Percentiles rank a stretch among this genome's conserved stretches.
Evolutionary conservation across 2,888 invertebrate genomes (phyloP).

Genomic region (Leptura quadrifasciata): DNA sequence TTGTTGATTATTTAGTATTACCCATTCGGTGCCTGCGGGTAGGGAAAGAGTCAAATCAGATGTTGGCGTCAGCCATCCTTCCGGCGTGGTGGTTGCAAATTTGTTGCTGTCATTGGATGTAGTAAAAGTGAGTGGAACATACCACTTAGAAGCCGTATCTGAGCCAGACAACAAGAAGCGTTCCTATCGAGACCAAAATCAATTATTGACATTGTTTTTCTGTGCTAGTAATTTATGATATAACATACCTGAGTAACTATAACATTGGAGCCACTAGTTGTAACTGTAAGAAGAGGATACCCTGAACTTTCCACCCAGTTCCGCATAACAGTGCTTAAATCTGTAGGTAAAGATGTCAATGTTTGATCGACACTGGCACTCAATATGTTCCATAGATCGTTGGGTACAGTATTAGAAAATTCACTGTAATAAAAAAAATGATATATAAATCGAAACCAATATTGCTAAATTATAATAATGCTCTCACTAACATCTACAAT

Average conservation of each 20-base stretch:
- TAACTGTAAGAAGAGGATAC: conserved; percentile 76
- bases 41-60: neutral
- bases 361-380: neutral
- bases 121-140: conserved; percentile 76
- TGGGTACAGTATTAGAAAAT: neutral
- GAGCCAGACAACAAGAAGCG: conserved; percentile 53
- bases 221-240: neutral
- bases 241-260: conserved; percentile 6
- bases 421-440: neutral
- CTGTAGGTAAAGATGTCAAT: neutral
- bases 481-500: too few species aligned
- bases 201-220: too few species aligned
- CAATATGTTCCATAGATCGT: neutral
- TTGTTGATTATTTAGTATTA: conserved; percentile 61
- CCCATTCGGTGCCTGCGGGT: conserved; percentile 52
- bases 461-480: too few species aligned
- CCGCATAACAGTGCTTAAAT: conserved; percentile 73
- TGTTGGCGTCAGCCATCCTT: conserved; percentile 64
- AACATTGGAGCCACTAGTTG: conserved; percentile 42
- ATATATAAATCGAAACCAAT: too few species aligned
- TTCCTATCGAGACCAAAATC: conserved; percentile 53
- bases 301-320: conserved; percentile 79
- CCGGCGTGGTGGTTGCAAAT: conserved; percentile 69
- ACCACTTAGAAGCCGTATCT: conserved; percentile 68
- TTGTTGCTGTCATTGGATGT: conserved; percentile 68